A percentile compares a stretch with the other conserved stretches of the same genome.
These are phyloP conservation scores for Lissocephala sabroskyi DNA, from an alignment of 2,888 invertebrate genomes.

Conservation along the genomic window DNA sequence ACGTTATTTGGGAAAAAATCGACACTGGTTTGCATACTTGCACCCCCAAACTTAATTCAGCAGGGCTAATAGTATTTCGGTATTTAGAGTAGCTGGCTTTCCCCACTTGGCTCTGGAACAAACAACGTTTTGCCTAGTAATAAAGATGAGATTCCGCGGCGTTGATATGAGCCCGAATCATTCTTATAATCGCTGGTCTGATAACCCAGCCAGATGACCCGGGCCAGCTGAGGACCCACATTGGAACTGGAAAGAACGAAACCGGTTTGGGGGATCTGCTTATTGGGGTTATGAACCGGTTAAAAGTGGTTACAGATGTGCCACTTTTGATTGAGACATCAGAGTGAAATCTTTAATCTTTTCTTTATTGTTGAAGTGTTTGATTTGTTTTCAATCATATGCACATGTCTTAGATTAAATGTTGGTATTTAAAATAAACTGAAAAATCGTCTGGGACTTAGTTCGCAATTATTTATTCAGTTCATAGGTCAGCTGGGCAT, in stretches of 20 bases:
- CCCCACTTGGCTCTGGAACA: too few species aligned
- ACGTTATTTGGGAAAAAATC: too few species aligned
- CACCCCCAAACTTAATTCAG: too few species aligned
- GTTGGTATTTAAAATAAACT: neutral
- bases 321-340: slow-evolving; percentile 44
- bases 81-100: too few species aligned
- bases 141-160: too few species aligned
- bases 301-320: slow-evolving; percentile 36
- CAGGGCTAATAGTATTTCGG: too few species aligned
- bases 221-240: neutral
- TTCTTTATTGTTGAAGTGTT: slow-evolving; percentile 18
- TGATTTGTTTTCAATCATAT: slow-evolving; percentile 8
- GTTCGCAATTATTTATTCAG: slow-evolving; percentile 13
- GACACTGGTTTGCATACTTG: too few species aligned
- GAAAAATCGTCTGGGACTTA: slow-evolving; percentile 16
- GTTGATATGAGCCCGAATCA: too few species aligned
- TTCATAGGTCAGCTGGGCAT: slow-evolving; percentile 42
- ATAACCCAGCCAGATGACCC: slow-evolving; percentile 55
- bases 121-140: slow-evolving; percentile 9
- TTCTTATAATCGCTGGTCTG: slow-evolving; percentile 24
- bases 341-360: slow-evolving; percentile 8
- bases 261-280: slow-evolving; percentile 36
- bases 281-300: slow-evolving; percentile 28
- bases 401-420: neutral
- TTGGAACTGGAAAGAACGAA: slow-evolving; percentile 19